phyloP scores from a whole-genome alignment of 2,888 invertebrate species.

The Diabrotica balteata region DNA sequence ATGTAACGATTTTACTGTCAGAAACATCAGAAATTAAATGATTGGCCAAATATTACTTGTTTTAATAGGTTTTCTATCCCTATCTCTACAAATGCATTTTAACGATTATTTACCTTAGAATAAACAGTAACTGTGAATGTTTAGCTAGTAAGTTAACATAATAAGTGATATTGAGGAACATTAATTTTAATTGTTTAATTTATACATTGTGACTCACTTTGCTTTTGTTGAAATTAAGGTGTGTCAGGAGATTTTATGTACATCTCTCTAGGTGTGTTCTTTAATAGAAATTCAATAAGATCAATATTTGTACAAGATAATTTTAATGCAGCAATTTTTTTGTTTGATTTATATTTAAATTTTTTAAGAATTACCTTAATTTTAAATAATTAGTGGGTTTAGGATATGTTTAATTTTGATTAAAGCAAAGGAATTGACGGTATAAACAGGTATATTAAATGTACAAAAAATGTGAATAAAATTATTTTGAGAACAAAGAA shows the following conservation, averaged over 20 bases:
- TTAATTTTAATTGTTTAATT: slow-evolving; percentile 1
- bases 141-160: slow-evolving; percentile 8
- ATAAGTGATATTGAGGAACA: slow-evolving; percentile 15
- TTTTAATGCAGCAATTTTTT: no score
- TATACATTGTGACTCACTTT: slow-evolving; percentile 5
- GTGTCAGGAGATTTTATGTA: not conserved
- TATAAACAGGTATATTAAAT: slow-evolving; percentile 15
- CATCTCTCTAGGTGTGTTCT: no score
- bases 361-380: no score
- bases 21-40: no score
- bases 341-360: no score
- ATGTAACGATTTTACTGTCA: no score
- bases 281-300: no score
- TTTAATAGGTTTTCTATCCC: no score
- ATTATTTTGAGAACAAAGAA: slow-evolving; percentile 13
- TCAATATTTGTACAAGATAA: no score
- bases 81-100: not conserved
- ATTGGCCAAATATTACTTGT: no score
- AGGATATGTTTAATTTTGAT: slow-evolving; percentile 11
- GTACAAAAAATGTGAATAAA: slow-evolving; percentile 23
- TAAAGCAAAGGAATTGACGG: slow-evolving; percentile 10
- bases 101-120: not conserved
- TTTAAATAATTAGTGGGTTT: no score
- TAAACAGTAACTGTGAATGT: slow-evolving; percentile 12
- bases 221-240: slow-evolving; percentile 13